Evolutionary conservation across 2,113 vertebrate genomes (phyloP).

Genomic region (Labeo catla): DNA sequence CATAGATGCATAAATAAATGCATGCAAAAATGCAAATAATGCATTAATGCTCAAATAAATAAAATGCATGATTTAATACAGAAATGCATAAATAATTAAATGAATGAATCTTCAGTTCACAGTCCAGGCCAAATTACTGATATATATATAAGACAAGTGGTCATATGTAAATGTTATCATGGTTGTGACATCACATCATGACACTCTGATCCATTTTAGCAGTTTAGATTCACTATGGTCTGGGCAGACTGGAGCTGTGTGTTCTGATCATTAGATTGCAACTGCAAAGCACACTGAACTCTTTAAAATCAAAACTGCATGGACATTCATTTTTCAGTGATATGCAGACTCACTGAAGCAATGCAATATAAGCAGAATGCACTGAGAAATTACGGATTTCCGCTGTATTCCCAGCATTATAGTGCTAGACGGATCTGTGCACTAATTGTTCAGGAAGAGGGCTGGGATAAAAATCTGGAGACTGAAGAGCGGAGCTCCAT

Average conservation of each 20-base stretch:
- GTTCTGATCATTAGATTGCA: not conserved
- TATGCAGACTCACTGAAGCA: not conserved
- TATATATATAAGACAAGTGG: not conserved
- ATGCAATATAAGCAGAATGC: not conserved
- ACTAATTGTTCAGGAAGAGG: slow-evolving; percentile 24
- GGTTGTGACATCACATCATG: not conserved
- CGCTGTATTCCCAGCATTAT: not conserved
- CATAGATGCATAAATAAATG: not conserved
- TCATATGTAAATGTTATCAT: not conserved
- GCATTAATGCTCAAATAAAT: too few relatives aligned
- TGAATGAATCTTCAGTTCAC: not conserved
- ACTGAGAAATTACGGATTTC: not conserved
- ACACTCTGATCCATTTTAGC: too few relatives aligned
- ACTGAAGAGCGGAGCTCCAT: not conserved
- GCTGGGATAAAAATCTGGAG: slow-evolving; percentile 3
- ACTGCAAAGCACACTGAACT: not conserved
- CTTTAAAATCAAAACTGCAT: not conserved
- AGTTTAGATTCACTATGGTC: too few relatives aligned
- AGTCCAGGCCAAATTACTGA: not conserved
- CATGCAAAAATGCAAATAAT: too few relatives aligned
- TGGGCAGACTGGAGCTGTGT: not conserved
- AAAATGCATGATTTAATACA: not conserved
- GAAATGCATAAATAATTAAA: not conserved
- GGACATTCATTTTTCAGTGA: not conserved
- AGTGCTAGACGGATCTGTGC: slow-evolving; percentile 23